Evolutionary conservation across 2,797 vertebrate species (phyloP).

Genomic region (Gallinago solitaria): DNA sequence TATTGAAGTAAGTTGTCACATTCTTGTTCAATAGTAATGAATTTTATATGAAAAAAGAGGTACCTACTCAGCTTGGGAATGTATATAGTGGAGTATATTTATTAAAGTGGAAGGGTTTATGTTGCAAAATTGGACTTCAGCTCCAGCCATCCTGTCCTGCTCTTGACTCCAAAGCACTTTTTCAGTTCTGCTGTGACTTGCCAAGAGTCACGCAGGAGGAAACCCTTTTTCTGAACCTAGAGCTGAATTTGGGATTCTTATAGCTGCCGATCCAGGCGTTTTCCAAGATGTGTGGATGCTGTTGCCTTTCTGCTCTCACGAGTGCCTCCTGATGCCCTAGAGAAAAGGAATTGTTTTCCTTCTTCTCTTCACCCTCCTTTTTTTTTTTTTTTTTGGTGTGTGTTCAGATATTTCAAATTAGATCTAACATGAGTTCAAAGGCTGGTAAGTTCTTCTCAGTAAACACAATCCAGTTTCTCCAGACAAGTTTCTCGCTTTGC

Average conservation of each 20-base stretch:
- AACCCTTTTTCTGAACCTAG: neutral
- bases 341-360: neutral
- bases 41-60: neutral
- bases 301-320: neutral
- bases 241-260: neutral
- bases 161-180: fast-evolving
- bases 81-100: neutral
- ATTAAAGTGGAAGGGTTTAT: neutral
- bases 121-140: neutral
- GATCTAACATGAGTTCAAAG: neutral
- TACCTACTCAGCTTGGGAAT: neutral
- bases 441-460: neutral
- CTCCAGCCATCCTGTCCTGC: neutral
- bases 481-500: neutral
- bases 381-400: too few relatives aligned
- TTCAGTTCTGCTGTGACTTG: neutral
- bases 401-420: neutral
- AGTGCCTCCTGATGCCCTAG: neutral
- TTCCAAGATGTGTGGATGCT: neutral
- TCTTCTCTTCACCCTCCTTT: neutral
- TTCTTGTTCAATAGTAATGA: neutral
- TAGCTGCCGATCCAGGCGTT: neutral
- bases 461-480: neutral
- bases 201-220: neutral
- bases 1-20: neutral